phyloP scores from a whole-genome alignment of 2,113 vertebrate species.

The Grus americana region DNA sequence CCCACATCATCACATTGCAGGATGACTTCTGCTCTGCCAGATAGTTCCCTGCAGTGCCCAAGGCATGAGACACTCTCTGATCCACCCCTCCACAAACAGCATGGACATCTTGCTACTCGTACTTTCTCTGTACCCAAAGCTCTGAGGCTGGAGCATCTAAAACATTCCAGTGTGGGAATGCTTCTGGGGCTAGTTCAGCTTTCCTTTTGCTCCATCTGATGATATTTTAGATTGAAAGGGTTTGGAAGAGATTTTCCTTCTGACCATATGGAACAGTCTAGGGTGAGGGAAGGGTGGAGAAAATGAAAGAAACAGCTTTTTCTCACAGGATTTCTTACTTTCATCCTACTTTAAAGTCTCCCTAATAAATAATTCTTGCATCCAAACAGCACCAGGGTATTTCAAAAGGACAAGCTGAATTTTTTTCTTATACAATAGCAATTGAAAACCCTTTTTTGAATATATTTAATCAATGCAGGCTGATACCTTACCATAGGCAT shows the following conservation, averaged over 20 bases:
- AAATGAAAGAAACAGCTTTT: not conserved
- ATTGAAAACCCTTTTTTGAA: not conserved
- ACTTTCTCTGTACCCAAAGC: not conserved
- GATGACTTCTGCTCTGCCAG: not conserved
- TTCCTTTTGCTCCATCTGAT: slow-evolving; percentile 33
- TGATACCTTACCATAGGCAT: not conserved
- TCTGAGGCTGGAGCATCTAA: not conserved
- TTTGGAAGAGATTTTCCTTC: slow-evolving; percentile 6
- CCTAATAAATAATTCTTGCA: slow-evolving; percentile 11
- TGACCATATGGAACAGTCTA: not conserved
- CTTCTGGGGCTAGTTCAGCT: slow-evolving; percentile 1
- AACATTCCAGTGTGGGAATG: not conserved
- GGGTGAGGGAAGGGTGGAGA: not conserved
- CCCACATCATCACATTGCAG: not conserved
- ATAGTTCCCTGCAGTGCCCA: not conserved
- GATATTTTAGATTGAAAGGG: slow-evolving; percentile 11
- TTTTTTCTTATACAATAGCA: not conserved
- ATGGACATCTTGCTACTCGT: not conserved
- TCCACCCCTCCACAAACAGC: not conserved
- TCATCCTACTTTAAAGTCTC: slow-evolving; percentile 6
- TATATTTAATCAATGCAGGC: not conserved
- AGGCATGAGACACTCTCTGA: not conserved
- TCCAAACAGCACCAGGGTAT: not conserved
- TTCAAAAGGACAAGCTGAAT: not conserved
- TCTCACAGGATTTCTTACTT: slow-evolving; percentile 26